Evolutionary conservation across 1,140 invertebrate genomes (phyloP), one percentile per base, ranked within the genome.

Genomic region (Pemphigus obesinymphae): DNA sequence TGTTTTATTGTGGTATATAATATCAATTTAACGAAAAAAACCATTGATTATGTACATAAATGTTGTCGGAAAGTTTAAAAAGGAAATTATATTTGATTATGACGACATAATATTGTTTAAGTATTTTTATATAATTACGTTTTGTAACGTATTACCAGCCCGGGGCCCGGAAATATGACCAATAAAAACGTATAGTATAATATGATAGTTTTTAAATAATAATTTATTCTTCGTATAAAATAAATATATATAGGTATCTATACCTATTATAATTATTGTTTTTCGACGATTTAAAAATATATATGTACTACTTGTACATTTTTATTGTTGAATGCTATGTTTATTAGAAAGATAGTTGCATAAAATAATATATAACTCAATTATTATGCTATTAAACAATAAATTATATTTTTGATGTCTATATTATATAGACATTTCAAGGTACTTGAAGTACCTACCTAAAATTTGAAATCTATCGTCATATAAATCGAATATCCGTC

Each of bases 71-170:
- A 66, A 40, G 10, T 66, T 66, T 66, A 20, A 40, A 68, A 37
- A 23, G 20, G 34, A 68, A 68, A 68, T 66, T n/a, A 8, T 66
- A 37, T 66, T 66, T 37, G 31, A 37, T n/a, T 66, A 66, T 11
- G 10, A 37, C 20, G 61, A 66, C 61, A 66, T 37, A 37, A 68
- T 34, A 40, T 37, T 37, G 34, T 37, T 40, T 0, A n/a, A 68
- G 20, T 31, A 68, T 66, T 37, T 68, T 68, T 68, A 68, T 20
- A 40, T 40, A 68, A 68, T 68, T 68, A 68, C 34, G 31, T 68
- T 68, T n/a, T 40, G 37, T 68, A 68, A 68, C 37, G 34, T 68
- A 68, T 37, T 50, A n/a, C 17, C 20, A 37, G 34, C 34, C 34
- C 29, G 20, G 34, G 10, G 63, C 63, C 63, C 63, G 34, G 34